Evolutionary conservation across 2,888 invertebrate species (phyloP), one percentile per base, ranked within the genome.

Genomic region (Augochlorella aurata): DNA sequence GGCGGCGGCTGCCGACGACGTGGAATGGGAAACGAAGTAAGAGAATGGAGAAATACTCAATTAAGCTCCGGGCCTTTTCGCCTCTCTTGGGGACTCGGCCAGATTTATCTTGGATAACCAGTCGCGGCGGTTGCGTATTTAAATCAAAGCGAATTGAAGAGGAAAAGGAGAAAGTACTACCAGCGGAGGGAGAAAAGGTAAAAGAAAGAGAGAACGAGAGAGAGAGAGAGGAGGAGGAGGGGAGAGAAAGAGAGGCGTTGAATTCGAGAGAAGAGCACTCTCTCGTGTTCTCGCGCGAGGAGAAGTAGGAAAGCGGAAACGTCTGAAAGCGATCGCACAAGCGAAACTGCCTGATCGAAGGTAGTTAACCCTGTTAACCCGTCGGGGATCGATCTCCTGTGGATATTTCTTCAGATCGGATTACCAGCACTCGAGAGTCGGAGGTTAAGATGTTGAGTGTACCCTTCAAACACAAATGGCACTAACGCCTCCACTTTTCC

Each of bases 351-450:
- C 47, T 70, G 89, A 85, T 89, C 85, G 85, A 86, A 85, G 79
- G 87, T 86, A 90, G 89, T 91, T 91, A 90, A 91, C 90, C 88
- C 85, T 89, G 85, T 91, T 91, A 90, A 90, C 79, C 76, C 61
- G 79, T 44, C 67, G 82, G 79, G 85, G 79, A 85, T 83, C 89
- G 84, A 85, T 79, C 82, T 69, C 21, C 74, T 69, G 74, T 72
- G 70, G 83, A 85, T 89, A 85, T 81, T 81, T 75, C 82, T 79
- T 71, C 75, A 88, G 88, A 90, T 89, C 90, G 84, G 77, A 86
- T 90, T 90, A 85, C 88, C 83, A 65, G 66, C 72, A 69, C 73
- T 77, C 77, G 76, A 82, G 80, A 80, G 79, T 47, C 74, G 79
- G 69, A 73, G 85, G 85, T 88, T 89, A 88, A 89, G 88, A 86